Evolutionary conservation across 2,797 vertebrate species (phyloP).

Genomic region (Chromis chromis): DNA sequence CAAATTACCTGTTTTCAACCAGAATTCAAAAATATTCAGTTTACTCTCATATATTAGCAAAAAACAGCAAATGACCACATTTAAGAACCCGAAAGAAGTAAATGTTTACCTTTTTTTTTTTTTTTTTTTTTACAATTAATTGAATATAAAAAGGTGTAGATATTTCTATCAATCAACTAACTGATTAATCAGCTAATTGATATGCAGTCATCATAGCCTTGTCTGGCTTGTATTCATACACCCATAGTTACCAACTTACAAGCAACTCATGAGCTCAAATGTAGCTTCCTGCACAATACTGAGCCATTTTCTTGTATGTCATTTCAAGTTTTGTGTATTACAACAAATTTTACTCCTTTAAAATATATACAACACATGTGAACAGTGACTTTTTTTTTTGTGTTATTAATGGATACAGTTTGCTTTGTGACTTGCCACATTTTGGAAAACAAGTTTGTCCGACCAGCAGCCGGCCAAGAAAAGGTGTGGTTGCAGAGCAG

Average conservation of each 20-base stretch:
- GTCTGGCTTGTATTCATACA: background rate
- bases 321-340: background rate
- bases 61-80: background rate
- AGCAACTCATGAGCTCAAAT: background rate
- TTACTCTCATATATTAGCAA: background rate
- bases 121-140: background rate
- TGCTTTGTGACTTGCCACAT: constrained; percentile 31
- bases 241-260: background rate
- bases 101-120: background rate
- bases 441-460: constrained; percentile 11
- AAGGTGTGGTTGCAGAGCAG: constrained; percentile 45
- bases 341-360: background rate
- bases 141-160: background rate
- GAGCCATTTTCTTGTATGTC: background rate
- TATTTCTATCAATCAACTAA: background rate
- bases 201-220: background rate
- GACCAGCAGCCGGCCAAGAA: constrained; percentile 40
- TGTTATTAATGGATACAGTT: background rate
- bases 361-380: background rate
- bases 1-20: no score
- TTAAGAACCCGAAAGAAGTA: background rate
- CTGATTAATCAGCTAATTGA: background rate
- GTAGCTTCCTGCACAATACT: background rate
- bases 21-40: background rate
- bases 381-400: background rate